A percentile compares a stretch with the other conserved stretches of the same genome.
Evolutionary conservation across 37 sponge, comb jelly and placozoan species (phyloP).

Genomic region (Beroe ovata): DNA sequence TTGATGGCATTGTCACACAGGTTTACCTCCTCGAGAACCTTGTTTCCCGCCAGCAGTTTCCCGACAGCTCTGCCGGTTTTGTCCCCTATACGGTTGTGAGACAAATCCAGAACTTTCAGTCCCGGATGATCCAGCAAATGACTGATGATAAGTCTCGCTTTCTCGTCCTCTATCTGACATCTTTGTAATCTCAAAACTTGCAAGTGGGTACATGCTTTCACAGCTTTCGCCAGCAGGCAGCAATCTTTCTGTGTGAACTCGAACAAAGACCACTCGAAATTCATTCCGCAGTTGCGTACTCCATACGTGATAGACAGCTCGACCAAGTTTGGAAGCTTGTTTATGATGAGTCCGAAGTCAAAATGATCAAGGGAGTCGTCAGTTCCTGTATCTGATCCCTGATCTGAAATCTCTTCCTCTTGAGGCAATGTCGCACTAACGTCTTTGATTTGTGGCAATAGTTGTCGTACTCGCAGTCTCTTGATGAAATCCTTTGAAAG

Average conservation of each 20-base stretch:
- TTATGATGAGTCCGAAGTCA: conserved; percentile 71
- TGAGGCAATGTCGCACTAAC: conserved; percentile 49
- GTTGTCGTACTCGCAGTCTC: conserved; percentile 74
- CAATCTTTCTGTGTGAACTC: conserved; percentile 87
- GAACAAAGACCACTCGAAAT: conserved; percentile 91
- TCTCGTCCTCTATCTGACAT: conserved; percentile 78
- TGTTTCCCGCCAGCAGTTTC: conserved; percentile 81
- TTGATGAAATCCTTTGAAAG: conserved; percentile 79
- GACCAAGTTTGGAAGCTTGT: conserved; percentile 70
- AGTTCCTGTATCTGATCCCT: conserved; percentile 70
- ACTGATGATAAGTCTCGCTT: conserved; percentile 78
- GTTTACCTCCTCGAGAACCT: conserved; percentile 71
- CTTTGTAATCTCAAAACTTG: conserved; percentile 67
- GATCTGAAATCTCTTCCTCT: conserved; percentile 71
- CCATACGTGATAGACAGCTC: conserved; percentile 83
- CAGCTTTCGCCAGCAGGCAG: conserved; percentile 72
- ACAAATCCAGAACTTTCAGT: conserved; percentile 79
- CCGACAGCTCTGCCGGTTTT: conserved; percentile 85
- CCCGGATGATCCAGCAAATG: conserved; percentile 87
- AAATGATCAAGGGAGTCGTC: conserved; percentile 76
- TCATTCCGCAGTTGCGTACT: conserved; percentile 90
- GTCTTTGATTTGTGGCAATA: conserved; percentile 77
- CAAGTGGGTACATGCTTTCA: conserved; percentile 72
- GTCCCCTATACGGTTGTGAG: conserved; percentile 83
- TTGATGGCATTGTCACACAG: conserved; percentile 80